Evolutionary conservation across 2,797 vertebrate species (phyloP).

Genomic region (Poecile montanus): DNA sequence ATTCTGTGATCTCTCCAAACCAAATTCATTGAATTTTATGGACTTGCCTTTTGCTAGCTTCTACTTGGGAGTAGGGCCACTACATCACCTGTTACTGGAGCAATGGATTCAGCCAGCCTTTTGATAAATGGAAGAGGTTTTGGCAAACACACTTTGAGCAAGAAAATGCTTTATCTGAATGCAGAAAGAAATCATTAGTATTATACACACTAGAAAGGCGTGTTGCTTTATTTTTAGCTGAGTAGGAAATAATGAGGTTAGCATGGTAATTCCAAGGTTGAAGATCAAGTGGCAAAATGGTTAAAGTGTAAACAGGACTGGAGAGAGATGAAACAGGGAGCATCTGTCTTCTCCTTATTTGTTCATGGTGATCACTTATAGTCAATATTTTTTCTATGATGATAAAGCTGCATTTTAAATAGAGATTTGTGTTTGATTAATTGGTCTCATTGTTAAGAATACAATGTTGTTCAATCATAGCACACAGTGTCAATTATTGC

Average conservation of each 20-base stretch:
- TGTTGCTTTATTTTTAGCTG: slow-evolving; percentile 26
- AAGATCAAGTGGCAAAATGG: slow-evolving; percentile 51
- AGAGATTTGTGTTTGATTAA: not conserved
- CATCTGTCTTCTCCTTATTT: slow-evolving; percentile 8
- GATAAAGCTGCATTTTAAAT: not conserved
- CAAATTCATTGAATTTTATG: not conserved
- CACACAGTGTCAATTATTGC: not conserved
- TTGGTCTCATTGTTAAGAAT: not conserved
- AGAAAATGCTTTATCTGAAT: not conserved
- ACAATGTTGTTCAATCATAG: not conserved
- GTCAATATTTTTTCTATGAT: not conserved
- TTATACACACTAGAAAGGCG: not conserved
- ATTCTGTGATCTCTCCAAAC: not conserved
- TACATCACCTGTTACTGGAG: not conserved
- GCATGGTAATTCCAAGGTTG: slow-evolving; percentile 18
- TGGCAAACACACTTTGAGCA: not conserved
- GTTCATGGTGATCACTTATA: not conserved
- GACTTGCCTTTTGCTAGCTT: not conserved
- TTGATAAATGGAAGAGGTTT: not conserved
- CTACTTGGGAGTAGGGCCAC: not conserved
- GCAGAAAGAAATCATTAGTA: not conserved
- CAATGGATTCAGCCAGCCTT: not conserved
- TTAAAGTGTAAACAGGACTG: slow-evolving; percentile 25
- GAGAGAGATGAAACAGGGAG: not conserved
- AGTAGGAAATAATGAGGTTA: slow-evolving; percentile 31